Percentiles rank a stretch among this genome's conserved stretches.
phyloP scores from a whole-genome alignment of 2,113 vertebrate genomes.

The Ranitomeya imitator region DNA sequence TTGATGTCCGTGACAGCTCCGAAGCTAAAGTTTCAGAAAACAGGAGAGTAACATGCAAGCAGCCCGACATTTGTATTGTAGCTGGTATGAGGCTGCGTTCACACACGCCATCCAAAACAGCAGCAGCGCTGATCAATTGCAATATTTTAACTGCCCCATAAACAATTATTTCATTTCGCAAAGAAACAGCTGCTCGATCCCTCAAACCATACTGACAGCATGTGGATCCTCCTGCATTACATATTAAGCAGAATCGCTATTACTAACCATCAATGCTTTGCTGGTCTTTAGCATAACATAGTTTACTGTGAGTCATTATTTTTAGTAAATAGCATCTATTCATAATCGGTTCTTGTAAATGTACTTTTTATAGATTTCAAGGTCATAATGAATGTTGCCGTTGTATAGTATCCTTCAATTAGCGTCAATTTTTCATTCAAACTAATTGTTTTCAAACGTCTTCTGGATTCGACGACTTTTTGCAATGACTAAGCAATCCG shows the following conservation, averaged over 20 bases:
- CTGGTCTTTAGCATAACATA: neutral
- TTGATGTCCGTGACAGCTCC: neutral
- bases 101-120: too few species aligned
- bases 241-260: neutral
- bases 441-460: neutral
- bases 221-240: neutral
- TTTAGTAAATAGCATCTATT: neutral
- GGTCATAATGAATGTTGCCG: neutral
- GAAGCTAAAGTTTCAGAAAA: neutral
- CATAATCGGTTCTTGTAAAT: neutral
- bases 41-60: neutral
- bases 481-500: conserved; percentile 55
- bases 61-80: neutral
- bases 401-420: conserved; percentile 1
- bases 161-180: too few species aligned
- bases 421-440: neutral
- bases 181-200: too few species aligned
- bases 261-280: neutral
- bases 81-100: neutral
- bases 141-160: too few species aligned
- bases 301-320: neutral
- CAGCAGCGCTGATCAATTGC: too few species aligned
- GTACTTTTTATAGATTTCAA: neutral
- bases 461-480: neutral
- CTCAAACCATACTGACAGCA: too few species aligned